Evolutionary conservation across 2,888 invertebrate species (phyloP).

Genomic region (Meloe dianella): DNA sequence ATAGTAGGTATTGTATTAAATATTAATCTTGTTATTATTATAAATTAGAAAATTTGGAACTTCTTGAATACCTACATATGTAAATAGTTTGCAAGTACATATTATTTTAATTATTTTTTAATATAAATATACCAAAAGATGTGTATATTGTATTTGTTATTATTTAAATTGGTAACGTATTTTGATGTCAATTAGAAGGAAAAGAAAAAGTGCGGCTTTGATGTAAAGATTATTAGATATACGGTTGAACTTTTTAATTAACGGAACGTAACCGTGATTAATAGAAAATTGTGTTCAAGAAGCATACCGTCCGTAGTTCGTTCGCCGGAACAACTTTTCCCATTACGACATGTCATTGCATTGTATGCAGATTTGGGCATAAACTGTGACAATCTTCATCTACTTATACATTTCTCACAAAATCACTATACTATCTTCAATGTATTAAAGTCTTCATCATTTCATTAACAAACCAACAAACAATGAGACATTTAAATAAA

Average conservation of each 20-base stretch:
- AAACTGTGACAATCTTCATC: constrained; percentile 60
- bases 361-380: constrained; percentile 60
- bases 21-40: constrained; percentile 8
- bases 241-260: constrained; percentile 59
- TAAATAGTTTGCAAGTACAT: constrained; percentile 9
- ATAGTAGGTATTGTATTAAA: too few relatives aligned
- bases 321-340: constrained; percentile 57
- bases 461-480: constrained; percentile 26
- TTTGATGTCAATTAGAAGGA: constrained; percentile 39
- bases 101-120: not conserved
- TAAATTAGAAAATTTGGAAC: constrained; percentile 3
- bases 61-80: too few relatives aligned
- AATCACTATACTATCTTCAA: constrained; percentile 24
- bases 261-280: constrained; percentile 60
- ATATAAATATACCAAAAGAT: not conserved
- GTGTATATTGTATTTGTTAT: not conserved
- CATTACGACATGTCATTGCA: constrained; percentile 61
- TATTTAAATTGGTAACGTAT: constrained; percentile 12
- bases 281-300: constrained; percentile 58
- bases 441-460: constrained; percentile 28
- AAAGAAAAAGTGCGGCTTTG: constrained; percentile 44
- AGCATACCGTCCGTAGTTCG: constrained; percentile 54
- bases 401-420: constrained; percentile 45
- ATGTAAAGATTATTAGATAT: constrained; percentile 52
- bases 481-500: constrained; percentile 26